Base-by-base conservation (phyloP, 2,113 vertebrate genomes). In the Pyxicephalus adspersus region DNA sequence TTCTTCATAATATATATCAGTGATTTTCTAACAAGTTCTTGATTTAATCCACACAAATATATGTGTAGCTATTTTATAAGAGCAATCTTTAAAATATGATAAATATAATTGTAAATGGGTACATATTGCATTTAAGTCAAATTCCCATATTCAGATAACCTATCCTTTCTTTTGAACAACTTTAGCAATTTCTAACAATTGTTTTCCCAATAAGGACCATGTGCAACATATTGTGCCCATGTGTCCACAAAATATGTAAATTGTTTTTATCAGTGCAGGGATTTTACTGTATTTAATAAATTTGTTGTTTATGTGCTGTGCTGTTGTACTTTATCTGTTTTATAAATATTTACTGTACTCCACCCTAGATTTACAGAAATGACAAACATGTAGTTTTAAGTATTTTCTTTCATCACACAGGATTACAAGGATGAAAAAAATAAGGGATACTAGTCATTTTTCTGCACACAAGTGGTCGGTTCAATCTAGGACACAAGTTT, bases 211-310 rank as follows among this genome's bases (percentile, higher is more conserved):
- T 34, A 58, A 60, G 71, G 54, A 58, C 34, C 54, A 74, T 74
- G 55, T 74, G 54, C n/a, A 74, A 57, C 71, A 74, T 60, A 74
- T 74, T 74, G 71, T 60, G n/a, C 58, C 54, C 71, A 55, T 74
- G 17, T 74, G 71, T 74, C n/a, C 29, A 60, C 51, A 74, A 71
- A 74, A 74, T 74, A 74, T 74, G 71, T 74, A 74, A 74, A 74
- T 58, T 58, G 54, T 34, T 60, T 34, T 60, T 60, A 74, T 74
- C 54, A 74, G 54, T 74, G 38, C 71, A 74, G 22, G 57, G 71
- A 58, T 60, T 70, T 74, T 60, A 74, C 71, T 74, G 71, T 74
- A 74, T 74, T 74, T 74, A 74, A 74, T 74, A 74, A 74, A 57
- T 74, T 38, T 58, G 71, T 25, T 60, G 57, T 74, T 58, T 74